A percentile compares a stretch with the other conserved stretches of the same genome.
Conservation (phyloP, 2,888 invertebrate species). For the Mechanitis mazaeus region DNA sequence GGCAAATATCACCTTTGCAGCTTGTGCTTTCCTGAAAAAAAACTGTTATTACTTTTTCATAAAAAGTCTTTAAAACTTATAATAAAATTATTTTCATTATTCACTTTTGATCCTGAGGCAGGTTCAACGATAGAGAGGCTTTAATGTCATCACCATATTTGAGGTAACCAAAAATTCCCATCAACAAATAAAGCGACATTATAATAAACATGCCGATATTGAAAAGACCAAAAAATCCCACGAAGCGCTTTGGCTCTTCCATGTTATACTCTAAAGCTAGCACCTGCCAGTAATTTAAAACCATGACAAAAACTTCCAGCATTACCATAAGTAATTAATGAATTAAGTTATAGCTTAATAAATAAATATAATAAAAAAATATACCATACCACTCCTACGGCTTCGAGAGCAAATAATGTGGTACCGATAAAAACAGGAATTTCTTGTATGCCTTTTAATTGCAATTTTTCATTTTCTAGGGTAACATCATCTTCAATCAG, state of each 20-base stretch:
- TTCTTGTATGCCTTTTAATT: constrained; percentile 64
- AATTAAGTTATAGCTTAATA: background rate
- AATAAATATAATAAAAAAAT: constrained; percentile 2
- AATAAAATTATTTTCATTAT: constrained; percentile 31
- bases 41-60: constrained; percentile 10
- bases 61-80: background rate
- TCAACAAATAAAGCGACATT: constrained; percentile 82
- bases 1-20: constrained; percentile 79
- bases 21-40: constrained; percentile 77
- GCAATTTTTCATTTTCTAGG: constrained; percentile 61
- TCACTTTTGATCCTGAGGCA: constrained; percentile 80
- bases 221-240: constrained; percentile 85
- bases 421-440: constrained; percentile 91
- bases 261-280: constrained; percentile 95
- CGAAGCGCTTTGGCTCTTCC: constrained; percentile 87
- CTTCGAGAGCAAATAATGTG: constrained; percentile 90
- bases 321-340: background rate
- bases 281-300: constrained; percentile 72
- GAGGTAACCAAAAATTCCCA: constrained; percentile 92
- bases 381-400: constrained; percentile 82
- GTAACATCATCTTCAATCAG: constrained; percentile 80
- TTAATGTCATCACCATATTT: constrained; percentile 83
- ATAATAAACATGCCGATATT: constrained; percentile 87
- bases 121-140: constrained; percentile 91
- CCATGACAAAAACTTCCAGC: background rate